These are phyloP conservation scores for Probosciger aterrimus DNA, from an alignment of 2,113 vertebrate genomes.

Conservation along the genomic window DNA sequence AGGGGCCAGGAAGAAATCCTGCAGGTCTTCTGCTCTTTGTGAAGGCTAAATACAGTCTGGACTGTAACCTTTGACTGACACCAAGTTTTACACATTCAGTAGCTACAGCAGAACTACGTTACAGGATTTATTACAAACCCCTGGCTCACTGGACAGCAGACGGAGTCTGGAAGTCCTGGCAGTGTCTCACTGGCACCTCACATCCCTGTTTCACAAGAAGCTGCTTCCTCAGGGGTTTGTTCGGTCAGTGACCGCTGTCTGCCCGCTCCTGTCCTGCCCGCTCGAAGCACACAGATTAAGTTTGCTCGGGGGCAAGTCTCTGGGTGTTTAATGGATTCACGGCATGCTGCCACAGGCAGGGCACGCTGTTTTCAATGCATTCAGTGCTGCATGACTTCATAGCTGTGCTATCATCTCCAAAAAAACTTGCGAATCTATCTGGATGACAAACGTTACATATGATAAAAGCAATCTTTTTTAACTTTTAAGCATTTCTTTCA, in stretches of 20 bases:
- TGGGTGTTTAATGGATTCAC: neutral
- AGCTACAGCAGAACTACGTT: neutral
- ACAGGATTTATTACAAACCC: neutral
- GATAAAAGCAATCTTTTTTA: neutral
- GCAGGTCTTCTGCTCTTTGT: neutral
- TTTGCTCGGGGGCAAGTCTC: neutral
- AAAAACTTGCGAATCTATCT: neutral
- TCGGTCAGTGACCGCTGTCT: neutral
- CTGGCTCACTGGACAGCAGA: neutral
- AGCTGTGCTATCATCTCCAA: neutral
- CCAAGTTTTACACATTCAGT: neutral
- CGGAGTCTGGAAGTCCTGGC: neutral
- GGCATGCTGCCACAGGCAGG: constrained; percentile 3
- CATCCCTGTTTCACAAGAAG: neutral
- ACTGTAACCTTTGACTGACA: constrained; percentile 7
- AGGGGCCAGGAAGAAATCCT: neutral
- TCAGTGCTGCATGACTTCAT: neutral
- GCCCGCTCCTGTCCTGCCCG: accelerated
- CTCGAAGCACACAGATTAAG: neutral
- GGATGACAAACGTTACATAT: neutral
- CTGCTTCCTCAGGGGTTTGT: neutral
- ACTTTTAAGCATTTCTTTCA: neutral
- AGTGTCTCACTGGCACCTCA: neutral
- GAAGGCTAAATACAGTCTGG: neutral
- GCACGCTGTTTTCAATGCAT: neutral